Evolutionary conservation across 2,888 invertebrate genomes (phyloP).

Genomic region (Masnerella sp.): DNA sequence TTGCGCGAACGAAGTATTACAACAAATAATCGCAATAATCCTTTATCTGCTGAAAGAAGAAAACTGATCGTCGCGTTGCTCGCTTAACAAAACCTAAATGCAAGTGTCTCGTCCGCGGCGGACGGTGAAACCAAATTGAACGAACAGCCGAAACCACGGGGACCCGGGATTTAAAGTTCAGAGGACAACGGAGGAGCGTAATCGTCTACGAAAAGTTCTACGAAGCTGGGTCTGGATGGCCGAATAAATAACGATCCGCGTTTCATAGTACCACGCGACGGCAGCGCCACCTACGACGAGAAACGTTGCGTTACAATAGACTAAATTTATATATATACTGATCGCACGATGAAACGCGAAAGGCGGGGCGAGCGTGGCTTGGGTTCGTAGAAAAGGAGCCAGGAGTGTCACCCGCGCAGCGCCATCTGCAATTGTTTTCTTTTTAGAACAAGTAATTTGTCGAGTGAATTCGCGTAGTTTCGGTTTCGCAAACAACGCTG

Average conservation of each 20-base stretch:
- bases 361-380: neutral
- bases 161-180: neutral
- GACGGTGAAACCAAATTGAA: neutral
- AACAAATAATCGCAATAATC: conserved; percentile 73
- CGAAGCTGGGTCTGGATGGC: conserved; percentile 59
- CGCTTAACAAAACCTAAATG: conserved; percentile 68
- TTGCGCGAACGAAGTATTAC: conserved; percentile 71
- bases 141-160: conserved; percentile 3
- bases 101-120: conserved; percentile 39
- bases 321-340: conserved; percentile 12
- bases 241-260: conserved; percentile 55
- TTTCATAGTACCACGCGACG: conserved; percentile 35
- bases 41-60: conserved; percentile 75
- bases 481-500: no score
- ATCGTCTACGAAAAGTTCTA: conserved; percentile 46
- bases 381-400: conserved; percentile 21
- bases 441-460: no score
- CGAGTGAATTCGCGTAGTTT: neutral
- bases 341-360: conserved; percentile 43
- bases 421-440: no score
- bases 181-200: conserved; percentile 9
- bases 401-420: neutral
- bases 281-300: conserved; percentile 23
- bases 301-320: neutral
- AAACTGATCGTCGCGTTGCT: conserved; percentile 61